A percentile compares a stretch with the other conserved stretches of the same genome.
phyloP scores from a whole-genome alignment of 2,888 invertebrate species.

The Baccha elongata region DNA sequence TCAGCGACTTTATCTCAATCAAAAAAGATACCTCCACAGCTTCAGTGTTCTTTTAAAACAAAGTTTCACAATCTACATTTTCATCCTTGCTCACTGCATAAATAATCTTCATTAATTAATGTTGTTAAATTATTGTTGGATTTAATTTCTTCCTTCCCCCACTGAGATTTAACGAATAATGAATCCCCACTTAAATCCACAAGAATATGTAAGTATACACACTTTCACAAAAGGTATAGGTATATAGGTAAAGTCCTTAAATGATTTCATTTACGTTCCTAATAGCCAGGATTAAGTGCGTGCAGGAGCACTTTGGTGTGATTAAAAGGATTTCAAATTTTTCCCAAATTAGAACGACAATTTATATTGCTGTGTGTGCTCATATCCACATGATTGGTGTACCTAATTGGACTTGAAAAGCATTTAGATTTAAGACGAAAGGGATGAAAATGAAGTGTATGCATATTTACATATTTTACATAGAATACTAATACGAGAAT shows the following conservation, averaged over 20 bases:
- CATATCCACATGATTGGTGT: constrained; percentile 71
- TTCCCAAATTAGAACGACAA: constrained; percentile 64
- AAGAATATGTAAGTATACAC: constrained; percentile 18
- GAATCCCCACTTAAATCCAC: constrained; percentile 69
- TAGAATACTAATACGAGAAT: constrained; percentile 6
- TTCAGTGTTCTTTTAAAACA: constrained; percentile 18
- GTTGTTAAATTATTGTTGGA: constrained; percentile 73
- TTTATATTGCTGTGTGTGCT: constrained; percentile 20
- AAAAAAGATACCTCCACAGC: constrained; percentile 3
- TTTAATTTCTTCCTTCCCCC: constrained; percentile 65
- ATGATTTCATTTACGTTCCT: constrained; percentile 71
- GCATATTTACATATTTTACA: constrained; percentile 57
- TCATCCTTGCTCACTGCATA: constrained; percentile 61
- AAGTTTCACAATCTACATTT: constrained; percentile 42
- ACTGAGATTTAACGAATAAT: constrained; percentile 65
- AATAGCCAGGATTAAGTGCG: constrained; percentile 73
- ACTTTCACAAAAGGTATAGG: constrained; percentile 66
- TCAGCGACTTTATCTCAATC: neutral
- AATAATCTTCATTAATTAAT: constrained; percentile 74
- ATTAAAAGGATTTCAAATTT: constrained; percentile 71
- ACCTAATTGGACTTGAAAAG: constrained; percentile 69
- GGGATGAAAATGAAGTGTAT: constrained; percentile 68
- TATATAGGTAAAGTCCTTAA: constrained; percentile 49
- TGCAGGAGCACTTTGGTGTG: constrained; percentile 72
- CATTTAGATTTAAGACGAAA: constrained; percentile 23